Base-by-base conservation (phyloP, 2,113 vertebrate species). In the Oncorhynchus clarkii region DNA sequence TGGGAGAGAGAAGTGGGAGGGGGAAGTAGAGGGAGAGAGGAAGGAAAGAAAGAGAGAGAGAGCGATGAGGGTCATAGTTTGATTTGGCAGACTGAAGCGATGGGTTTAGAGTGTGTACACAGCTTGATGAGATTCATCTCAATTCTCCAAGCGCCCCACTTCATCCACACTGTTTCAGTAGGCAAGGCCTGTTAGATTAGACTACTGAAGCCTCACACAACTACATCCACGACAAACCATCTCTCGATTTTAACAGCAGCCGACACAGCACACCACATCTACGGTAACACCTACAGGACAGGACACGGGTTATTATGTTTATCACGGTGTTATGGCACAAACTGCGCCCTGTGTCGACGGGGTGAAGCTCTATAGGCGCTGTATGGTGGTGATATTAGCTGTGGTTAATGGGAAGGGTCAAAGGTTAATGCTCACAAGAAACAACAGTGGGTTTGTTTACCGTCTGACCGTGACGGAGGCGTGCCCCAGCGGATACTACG, bases 401-500 rank as follows among this genome's bases (percentile, higher is more conserved):
- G 86, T 86, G 81, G 90, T 92, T 92, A 92, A 86, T 79, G 51
- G 13, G 71, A 70, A 75, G 18, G 70, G 73, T 80, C 73, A 65
- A 77, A 81, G 71, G 76, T 73, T 75, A 85, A 79, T 80, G 70
- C 74, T 72, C 76, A 85, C 62, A 54, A 75, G 82, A 29, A 73
- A 78, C 79, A 78, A 73, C 6, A 24, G 31, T 31, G 13, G 24
- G 27, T 31, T 68, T 20, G 87, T 93, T 93, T 93, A 93, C 92
- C 93, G 86, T 91, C 60, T 88, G 80, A 87, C 85, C 75, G 57
- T 85, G 88, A 76, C 84, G 82, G 81, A 91, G 89, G 73, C 81
- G 80, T 82, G 90, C 86, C 86, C 91, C 89, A 75, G 89, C 88
- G 80, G 90, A 90, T 84, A 87, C 77, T 84, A 88, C 76, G 84